Percentiles rank a stretch among this genome's conserved stretches.
phyloP scores from a whole-genome alignment of 2,888 invertebrate species.

The Drosophila colorata region DNA sequence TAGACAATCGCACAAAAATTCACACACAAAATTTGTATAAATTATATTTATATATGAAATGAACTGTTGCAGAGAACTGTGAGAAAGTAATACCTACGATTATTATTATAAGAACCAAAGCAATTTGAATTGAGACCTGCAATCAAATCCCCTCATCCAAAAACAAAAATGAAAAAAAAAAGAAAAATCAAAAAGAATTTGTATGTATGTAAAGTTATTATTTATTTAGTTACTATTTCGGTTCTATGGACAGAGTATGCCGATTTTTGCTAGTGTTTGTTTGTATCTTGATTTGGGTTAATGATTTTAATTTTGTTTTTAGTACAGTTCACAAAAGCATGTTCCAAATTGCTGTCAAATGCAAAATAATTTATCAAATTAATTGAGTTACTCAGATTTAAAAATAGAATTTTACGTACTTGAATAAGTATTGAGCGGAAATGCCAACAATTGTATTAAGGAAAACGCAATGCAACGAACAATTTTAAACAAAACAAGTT shows the following conservation, averaged over 20 bases:
- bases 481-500: constrained; percentile 80
- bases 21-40: constrained; percentile 58
- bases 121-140: constrained; percentile 56
- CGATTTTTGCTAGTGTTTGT: constrained; percentile 59
- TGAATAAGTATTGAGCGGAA: constrained; percentile 45
- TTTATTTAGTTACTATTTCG: constrained; percentile 35
- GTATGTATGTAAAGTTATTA: constrained; percentile 76
- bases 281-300: constrained; percentile 34
- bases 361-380: constrained; percentile 44
- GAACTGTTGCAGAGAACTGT: constrained; percentile 50
- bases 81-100: constrained; percentile 41
- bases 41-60: constrained; percentile 36
- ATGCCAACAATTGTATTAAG: constrained; percentile 58
- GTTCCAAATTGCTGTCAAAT: constrained; percentile 60
- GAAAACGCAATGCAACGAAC: constrained; percentile 72
- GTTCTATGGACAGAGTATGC: constrained; percentile 58
- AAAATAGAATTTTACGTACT: constrained; percentile 35
- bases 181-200: constrained; percentile 38
- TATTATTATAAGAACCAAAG: constrained; percentile 53
- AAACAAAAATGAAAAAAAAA: constrained; percentile 3
- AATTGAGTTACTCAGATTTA: constrained; percentile 50
- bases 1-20: constrained; percentile 70
- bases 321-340: constrained; percentile 68
- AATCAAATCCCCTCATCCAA: constrained; percentile 16
- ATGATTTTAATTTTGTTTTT: constrained; percentile 22